Evolutionary conservation across 2,113 vertebrate species (phyloP).

Genomic region (Gasterosteus nipponicus): DNA sequence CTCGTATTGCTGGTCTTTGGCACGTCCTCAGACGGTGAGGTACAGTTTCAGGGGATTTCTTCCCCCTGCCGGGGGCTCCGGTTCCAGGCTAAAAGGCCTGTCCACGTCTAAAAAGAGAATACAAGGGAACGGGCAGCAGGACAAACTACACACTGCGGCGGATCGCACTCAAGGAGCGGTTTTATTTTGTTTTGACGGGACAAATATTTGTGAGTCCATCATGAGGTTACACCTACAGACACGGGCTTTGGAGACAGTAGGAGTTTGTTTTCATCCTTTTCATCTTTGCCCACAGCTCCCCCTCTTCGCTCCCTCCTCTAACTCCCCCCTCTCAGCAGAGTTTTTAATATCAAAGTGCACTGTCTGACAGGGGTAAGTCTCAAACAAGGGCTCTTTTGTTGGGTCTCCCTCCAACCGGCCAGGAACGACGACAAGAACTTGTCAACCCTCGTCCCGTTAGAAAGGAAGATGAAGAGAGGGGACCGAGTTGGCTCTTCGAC

Average conservation of each 20-base stretch:
- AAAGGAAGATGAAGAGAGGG: slow-evolving; percentile 69
- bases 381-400: slow-evolving; percentile 72
- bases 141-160: slow-evolving; percentile 62
- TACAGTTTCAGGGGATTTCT: slow-evolving; percentile 75
- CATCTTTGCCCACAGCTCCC: slow-evolving; percentile 71
- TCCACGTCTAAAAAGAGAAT: slow-evolving; percentile 65
- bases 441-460: slow-evolving; percentile 75
- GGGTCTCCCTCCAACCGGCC: slow-evolving; percentile 66
- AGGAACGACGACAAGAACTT: slow-evolving; percentile 80
- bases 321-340: slow-evolving; percentile 50
- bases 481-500: slow-evolving; percentile 60
- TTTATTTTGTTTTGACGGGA: slow-evolving; percentile 83
- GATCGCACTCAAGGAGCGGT: slow-evolving; percentile 75
- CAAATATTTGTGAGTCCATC: slow-evolving; percentile 84
- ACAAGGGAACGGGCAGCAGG: slow-evolving; percentile 66
- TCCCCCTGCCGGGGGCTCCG: slow-evolving; percentile 53
- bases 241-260: slow-evolving; percentile 76
- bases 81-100: slow-evolving; percentile 60
- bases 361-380: slow-evolving; percentile 78
- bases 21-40: slow-evolving; percentile 66
- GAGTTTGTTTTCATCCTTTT: slow-evolving; percentile 85
- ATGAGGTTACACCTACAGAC: slow-evolving; percentile 83
- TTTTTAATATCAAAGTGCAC: slow-evolving; percentile 86
- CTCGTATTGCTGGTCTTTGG: slow-evolving; percentile 71
- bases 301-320: slow-evolving; percentile 42